phyloP scores from a whole-genome alignment of 2,888 invertebrate species.

The Oscheius myriophilus region DNA sequence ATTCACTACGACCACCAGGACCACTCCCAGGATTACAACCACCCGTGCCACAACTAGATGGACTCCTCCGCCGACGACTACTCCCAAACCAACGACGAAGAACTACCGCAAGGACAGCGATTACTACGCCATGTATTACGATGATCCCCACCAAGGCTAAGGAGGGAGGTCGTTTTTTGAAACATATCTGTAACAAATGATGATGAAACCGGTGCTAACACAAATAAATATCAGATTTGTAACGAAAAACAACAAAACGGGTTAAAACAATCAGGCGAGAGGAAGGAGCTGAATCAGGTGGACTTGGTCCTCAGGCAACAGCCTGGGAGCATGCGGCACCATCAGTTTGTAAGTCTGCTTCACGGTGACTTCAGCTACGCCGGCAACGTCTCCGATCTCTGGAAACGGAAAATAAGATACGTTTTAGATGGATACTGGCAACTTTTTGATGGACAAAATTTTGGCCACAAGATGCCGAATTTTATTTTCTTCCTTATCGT shows the following conservation, averaged over 20 bases:
- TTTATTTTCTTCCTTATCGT: too few species aligned
- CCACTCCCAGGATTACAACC: constrained; percentile 27
- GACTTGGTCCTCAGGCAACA: not conserved
- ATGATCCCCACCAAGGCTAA: constrained; percentile 34
- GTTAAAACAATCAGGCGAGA: not conserved
- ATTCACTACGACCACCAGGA: constrained; percentile 1
- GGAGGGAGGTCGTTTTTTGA: too few species aligned
- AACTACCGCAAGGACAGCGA: constrained; percentile 66
- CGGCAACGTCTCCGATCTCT: constrained; percentile 96
- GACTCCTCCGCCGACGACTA: constrained; percentile 27
- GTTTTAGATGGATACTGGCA: too few species aligned
- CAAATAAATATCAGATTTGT: not conserved
- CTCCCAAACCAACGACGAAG: constrained; percentile 43
- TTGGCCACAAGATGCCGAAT: too few species aligned
- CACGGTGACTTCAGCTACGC: constrained; percentile 96
- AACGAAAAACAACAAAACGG: not conserved
- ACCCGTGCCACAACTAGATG: constrained; percentile 32
- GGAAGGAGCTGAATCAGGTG: constrained; percentile 4
- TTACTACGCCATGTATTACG: constrained; percentile 69
- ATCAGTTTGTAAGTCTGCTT: constrained; percentile 95
- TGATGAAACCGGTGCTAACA: constrained; percentile 5
- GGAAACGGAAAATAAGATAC: constrained; percentile 26
- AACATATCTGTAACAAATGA: not conserved
- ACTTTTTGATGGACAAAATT: too few species aligned
- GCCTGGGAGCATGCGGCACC: constrained; percentile 78